Evolutionary conservation across 2,888 invertebrate species (phyloP), one percentile per base, ranked within the genome.

Genomic region (Achlya flavicornis): DNA sequence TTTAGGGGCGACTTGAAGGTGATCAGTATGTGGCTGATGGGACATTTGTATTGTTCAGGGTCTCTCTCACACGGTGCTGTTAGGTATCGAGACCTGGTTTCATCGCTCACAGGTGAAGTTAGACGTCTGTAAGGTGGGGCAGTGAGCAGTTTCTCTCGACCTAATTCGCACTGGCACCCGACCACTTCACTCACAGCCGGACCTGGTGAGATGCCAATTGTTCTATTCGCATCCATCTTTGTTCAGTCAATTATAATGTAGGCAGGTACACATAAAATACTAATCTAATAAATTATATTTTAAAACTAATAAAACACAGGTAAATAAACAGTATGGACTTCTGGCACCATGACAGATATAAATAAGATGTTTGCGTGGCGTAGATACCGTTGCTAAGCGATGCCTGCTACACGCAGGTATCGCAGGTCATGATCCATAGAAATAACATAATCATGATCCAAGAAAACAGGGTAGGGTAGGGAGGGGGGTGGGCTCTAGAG

Each of bases 151-250:
- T 92, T 93, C 67, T 93, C 92, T 66, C 91, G 89, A 66, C 93
- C 93, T 69, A 93, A 69, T 71, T 91, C 92, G 67, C 93, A 93
- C 69, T 93, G 93, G 70, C 92, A 92, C 64, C 82, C 82, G 33
- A 80, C 81, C 60, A 83, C 85, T 69, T 73, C 87, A 68, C 76
- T 87, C n/a, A 78, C 33, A 70, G 86, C 84, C 12, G 82, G 72
- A 64, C 81, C 80, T 62, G 87, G 85, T 33, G 84, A 69, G 66
- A 91, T 90, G 43, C 81, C 84, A 73, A 89, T 73, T 19, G 81
- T 81, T 70, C 71, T 77, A 35, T 69, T 71, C 8, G 64, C 63
- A 66, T 87, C 80, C 83, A 87, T 85, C 61, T 71, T 70, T 41
- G 41, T 12, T 41, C 41, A 41, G 4, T 41, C 3, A 41, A 41